These are phyloP conservation scores for Heliconius himera DNA, from an alignment of 1,140 invertebrate genomes.

Conservation along the genomic window DNA sequence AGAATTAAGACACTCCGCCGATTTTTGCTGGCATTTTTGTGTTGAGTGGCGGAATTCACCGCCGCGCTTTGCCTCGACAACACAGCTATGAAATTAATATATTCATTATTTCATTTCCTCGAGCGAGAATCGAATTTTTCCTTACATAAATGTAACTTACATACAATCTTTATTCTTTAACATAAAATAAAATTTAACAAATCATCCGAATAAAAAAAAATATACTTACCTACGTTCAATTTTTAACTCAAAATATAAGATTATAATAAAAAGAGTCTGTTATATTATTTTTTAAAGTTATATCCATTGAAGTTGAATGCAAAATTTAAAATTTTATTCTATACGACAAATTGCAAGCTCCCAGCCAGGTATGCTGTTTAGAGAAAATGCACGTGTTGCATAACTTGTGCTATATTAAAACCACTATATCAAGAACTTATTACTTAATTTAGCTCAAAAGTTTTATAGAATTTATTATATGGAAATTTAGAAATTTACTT, in stretches of 20 bases:
- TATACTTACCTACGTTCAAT: neutral
- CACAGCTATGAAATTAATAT: too few species aligned
- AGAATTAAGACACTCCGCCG: too few species aligned
- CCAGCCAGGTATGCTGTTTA: conserved; percentile 56
- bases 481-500: neutral
- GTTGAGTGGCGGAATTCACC: too few species aligned
- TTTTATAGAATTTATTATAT: neutral
- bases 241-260: neutral
- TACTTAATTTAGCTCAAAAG: conserved; percentile 17
- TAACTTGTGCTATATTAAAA: conserved; percentile 60
- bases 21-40: too few species aligned
- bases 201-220: neutral
- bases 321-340: conserved; percentile 22
- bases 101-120: too few species aligned
- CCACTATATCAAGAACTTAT: conserved; percentile 49
- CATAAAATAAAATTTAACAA: too few species aligned
- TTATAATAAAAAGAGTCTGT: neutral
- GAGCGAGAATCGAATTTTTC: too few species aligned
- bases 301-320: neutral
- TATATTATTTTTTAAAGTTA: neutral
- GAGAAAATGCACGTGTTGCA: conserved; percentile 45
- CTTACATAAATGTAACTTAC: too few species aligned
- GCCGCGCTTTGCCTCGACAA: too few species aligned
- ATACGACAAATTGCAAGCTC: conserved; percentile 53
- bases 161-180: too few species aligned